A percentile compares a stretch with the other conserved stretches of the same genome.
Evolutionary conservation across 2,888 invertebrate genomes (phyloP).

Genomic region (Hyles lineata): DNA sequence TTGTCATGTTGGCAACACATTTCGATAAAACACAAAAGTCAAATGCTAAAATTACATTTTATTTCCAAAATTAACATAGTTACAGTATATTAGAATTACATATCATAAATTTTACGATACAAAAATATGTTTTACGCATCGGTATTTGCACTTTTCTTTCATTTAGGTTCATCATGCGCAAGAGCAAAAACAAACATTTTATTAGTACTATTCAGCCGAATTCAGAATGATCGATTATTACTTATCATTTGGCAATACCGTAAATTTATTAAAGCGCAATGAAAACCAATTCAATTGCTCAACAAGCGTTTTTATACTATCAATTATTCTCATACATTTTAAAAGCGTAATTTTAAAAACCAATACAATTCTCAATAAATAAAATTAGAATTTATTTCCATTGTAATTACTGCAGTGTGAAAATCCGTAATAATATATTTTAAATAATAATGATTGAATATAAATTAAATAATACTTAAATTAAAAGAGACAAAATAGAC

Average conservation of each 20-base stretch:
- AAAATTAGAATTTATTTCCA: constrained; percentile 16
- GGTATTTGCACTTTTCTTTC: constrained; percentile 44
- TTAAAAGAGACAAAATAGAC: constrained; percentile 49
- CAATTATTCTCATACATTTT: constrained; percentile 1
- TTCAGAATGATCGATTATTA: not conserved
- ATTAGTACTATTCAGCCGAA: not conserved
- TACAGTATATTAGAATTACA: constrained; percentile 74
- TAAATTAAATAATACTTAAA: constrained; percentile 47
- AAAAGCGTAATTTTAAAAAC: constrained; percentile 1
- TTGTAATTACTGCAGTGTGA: constrained; percentile 5
- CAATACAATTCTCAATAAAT: constrained; percentile 19
- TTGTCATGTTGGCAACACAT: constrained; percentile 43
- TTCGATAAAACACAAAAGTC: constrained; percentile 47
- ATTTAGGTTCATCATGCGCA: constrained; percentile 15
- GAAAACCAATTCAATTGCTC: not conserved
- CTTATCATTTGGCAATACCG: not conserved
- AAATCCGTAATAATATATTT: constrained; percentile 22
- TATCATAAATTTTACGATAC: constrained; percentile 77
- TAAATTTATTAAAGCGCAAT: not conserved
- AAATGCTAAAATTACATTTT: constrained; percentile 74
- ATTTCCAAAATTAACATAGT: constrained; percentile 74
- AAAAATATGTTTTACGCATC: constrained; percentile 76
- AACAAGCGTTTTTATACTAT: not conserved
- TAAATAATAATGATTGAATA: constrained; percentile 28
- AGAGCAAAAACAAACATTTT: constrained; percentile 5